A percentile compares a stretch with the other conserved stretches of the same genome.
Evolutionary conservation across 30 jellyfish, hydroid and myxozoan genomes (phyloP).

Genomic region (Hydra vulgaris): DNA sequence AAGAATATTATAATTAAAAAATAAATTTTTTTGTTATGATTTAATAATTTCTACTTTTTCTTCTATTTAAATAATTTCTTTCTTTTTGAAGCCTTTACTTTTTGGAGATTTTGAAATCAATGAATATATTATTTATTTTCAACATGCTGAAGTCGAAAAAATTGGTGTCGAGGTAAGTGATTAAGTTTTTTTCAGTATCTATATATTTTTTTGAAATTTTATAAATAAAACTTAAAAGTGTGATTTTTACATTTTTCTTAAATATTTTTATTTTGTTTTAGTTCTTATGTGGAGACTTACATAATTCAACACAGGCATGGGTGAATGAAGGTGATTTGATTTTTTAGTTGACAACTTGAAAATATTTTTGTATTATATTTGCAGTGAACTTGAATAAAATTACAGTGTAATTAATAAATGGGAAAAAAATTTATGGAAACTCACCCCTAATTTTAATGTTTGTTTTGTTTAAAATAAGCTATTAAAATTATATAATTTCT

Average conservation of each 20-base stretch:
- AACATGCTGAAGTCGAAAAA: slow-evolving; percentile 29
- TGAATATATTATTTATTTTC: slow-evolving; percentile 46
- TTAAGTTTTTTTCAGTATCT: neutral
- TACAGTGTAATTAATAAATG: too few relatives aligned
- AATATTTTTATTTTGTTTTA: neutral
- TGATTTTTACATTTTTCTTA: too few relatives aligned
- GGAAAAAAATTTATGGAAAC: too few relatives aligned
- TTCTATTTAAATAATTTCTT: neutral
- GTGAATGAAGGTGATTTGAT: slow-evolving; percentile 27
- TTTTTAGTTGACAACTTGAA: too few relatives aligned
- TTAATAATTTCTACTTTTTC: neutral
- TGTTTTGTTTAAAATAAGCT: too few relatives aligned
- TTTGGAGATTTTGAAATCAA: slow-evolving; percentile 74
- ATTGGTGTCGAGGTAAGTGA: slow-evolving; percentile 26
- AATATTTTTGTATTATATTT: too few relatives aligned
- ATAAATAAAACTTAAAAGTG: too few relatives aligned
- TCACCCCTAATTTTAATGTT: too few relatives aligned
- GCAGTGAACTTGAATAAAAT: too few relatives aligned
- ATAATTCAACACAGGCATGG: slow-evolving; percentile 30
- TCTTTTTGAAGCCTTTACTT: slow-evolving; percentile 37
- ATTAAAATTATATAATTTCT: too few relatives aligned
- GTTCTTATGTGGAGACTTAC: slow-evolving; percentile 27
- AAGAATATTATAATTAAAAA: too few relatives aligned
- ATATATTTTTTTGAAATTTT: too few relatives aligned
- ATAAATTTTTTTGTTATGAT: neutral